phyloP scores from a whole-genome alignment of 2,113 vertebrate species.

The Scalopus aquaticus region DNA sequence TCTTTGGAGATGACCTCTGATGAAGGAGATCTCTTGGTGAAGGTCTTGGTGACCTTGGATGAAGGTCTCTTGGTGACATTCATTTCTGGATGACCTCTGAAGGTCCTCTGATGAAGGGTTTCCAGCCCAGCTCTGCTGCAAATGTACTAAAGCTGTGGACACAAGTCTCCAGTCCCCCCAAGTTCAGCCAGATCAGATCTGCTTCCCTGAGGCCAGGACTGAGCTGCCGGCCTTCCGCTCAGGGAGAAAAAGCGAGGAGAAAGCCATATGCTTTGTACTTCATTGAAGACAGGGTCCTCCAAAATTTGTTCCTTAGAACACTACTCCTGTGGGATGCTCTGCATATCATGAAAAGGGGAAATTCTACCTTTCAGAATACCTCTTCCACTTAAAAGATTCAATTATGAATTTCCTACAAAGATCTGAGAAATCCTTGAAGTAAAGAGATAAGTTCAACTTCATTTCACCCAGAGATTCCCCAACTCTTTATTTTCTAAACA shows the following conservation, averaged over 20 bases:
- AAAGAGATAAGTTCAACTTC: not conserved
- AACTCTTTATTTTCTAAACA: not conserved
- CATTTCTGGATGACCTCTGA: no score
- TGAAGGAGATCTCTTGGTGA: no score
- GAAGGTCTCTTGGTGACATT: no score
- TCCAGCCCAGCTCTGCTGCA: not conserved
- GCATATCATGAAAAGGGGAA: not conserved
- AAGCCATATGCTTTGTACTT: not conserved
- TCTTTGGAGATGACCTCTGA: not conserved
- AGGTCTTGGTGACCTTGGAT: no score
- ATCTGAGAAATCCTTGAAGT: not conserved
- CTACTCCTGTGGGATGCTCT: not conserved
- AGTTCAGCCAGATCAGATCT: not conserved
- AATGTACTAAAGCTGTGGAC: not conserved
- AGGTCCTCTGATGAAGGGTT: no score
- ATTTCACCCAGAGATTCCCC: not conserved
- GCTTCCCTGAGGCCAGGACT: not conserved
- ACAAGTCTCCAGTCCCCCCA: accelerated
- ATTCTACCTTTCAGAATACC: not conserved
- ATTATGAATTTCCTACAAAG: not conserved
- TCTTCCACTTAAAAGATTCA: not conserved
- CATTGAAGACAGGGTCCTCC: not conserved
- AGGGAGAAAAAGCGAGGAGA: not conserved
- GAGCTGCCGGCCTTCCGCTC: not conserved
- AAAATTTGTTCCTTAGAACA: not conserved